A percentile compares a stretch with the other conserved stretches of the same genome.
Conservation (phyloP, 2,888 invertebrate species). For the Temnothorax unifasciatus region DNA sequence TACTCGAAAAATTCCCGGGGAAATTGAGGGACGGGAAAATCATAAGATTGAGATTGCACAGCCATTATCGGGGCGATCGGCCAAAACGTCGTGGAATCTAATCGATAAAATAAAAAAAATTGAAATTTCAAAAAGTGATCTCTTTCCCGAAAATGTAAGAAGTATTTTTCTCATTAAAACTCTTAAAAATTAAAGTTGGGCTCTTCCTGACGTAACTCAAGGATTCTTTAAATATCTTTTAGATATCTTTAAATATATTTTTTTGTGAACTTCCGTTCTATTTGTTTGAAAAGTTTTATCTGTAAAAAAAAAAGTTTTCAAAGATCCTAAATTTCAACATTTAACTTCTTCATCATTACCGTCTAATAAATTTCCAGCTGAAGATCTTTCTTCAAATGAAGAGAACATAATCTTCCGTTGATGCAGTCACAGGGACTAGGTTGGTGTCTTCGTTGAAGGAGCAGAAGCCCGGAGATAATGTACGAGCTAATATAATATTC, state of each 20-base stretch:
- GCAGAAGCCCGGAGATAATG: conserved; percentile 72
- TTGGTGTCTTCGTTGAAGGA: conserved; percentile 41
- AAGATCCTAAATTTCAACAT: neutral
- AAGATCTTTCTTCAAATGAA: conserved; percentile 1
- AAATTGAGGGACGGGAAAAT: conserved; percentile 26
- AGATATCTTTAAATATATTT: neutral
- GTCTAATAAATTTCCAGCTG: conserved; percentile 27
- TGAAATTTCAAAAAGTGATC: neutral
- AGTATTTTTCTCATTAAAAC: neutral
- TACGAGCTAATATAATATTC: conserved; percentile 83
- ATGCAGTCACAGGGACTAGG: conserved; percentile 23
- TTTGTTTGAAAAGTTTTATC: neutral
- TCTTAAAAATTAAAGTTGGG: neutral
- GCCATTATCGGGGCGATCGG: conserved; percentile 5
- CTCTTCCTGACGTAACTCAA: neutral
- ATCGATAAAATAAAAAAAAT: conserved; percentile 4
- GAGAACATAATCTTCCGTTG: conserved; percentile 30
- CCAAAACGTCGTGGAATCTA: neutral
- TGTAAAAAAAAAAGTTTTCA: neutral
- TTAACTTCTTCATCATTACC: neutral
- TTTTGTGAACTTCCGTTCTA: neutral
- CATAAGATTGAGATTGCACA: conserved; percentile 33
- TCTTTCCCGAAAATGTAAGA: neutral
- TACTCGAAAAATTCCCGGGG: conserved; percentile 38
- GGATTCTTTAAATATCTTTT: neutral